Base-by-base conservation (phyloP, 2,113 vertebrate species). In the Ellobius talpinus region DNA sequence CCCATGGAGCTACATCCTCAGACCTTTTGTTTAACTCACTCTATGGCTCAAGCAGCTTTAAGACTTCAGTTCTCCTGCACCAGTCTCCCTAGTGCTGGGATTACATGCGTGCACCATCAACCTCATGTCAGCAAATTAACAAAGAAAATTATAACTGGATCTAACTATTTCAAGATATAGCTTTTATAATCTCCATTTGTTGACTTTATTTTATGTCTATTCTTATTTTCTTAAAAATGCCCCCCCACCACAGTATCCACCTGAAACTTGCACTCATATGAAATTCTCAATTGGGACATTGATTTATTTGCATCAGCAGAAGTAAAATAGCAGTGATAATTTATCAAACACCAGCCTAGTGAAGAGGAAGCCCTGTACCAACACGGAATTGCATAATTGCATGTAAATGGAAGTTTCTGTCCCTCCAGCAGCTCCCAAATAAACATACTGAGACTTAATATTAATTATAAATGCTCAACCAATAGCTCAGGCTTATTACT, bases 241-340 rank as follows among this genome's bases (percentile, higher is more conserved):
- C 36, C 55, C 86, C 55, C 55, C 55, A 66, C 95, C 74, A 66
- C 89, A 73, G 10, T 93, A 82, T 33, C 9, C 17, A 77, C 86
- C 36, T 93, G 63, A 90, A 26, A 65, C n/a, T 29, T 26, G 6
- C 68, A 84, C 63, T 82, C 63, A 52, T 73, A 21, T 74, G 55
- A 95, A 87, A 9, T 58, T n/a, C 70, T 24, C 47, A 70, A 29
- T 52, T 87, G n/a, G n/a, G 63, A 90, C 58, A 87, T 52, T 74
- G 79, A 65, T 90, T 96, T 92, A 93, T 36, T n/a, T 78, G 14
- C 5, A 72, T 23, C 63, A 81, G 74, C 31, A 84, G 50, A n/a
- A 58, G 39, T 78, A 58, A 92, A 68, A 61, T 21, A 88, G 36
- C 47, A 89, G 6, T 58, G 39, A 12, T 24, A 36, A 58, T 58